Evolutionary conservation across 2,113 vertebrate genomes (phyloP).

Genomic region (Cololabis saira): DNA sequence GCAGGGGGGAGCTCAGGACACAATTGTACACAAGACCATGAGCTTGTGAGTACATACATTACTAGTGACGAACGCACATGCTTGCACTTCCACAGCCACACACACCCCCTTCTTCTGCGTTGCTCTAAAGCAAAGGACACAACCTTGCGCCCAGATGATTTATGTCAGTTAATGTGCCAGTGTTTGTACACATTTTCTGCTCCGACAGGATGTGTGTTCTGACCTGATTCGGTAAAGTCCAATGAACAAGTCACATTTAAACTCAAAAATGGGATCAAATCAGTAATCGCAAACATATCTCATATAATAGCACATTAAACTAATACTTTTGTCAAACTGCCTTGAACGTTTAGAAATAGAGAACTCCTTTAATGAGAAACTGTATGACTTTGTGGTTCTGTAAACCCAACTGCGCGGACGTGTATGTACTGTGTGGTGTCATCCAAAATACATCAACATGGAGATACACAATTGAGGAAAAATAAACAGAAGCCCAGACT

Average conservation of each 20-base stretch:
- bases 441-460: conserved; percentile 57
- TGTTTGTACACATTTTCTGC: conserved; percentile 65
- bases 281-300: conserved; percentile 28
- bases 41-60: conserved; percentile 50
- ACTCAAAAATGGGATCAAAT: conserved; percentile 40
- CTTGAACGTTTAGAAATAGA: conserved; percentile 12
- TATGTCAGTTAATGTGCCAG: conserved; percentile 62
- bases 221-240: conserved; percentile 51
- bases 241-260: conserved; percentile 42
- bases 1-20: conserved; percentile 40
- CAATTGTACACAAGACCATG: conserved; percentile 32
- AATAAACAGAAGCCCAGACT: conserved; percentile 60
- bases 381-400: conserved; percentile 18
- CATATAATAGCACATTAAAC: conserved; percentile 14
- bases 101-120: conserved; percentile 11
- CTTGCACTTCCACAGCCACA: conserved; percentile 14
- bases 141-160: conserved; percentile 67
- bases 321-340: conserved; percentile 6
- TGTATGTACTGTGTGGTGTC: conserved; percentile 17
- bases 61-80: conserved; percentile 22
- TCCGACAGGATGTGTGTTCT: conserved; percentile 41
- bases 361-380: conserved; percentile 31
- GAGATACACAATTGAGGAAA: conserved; percentile 50
- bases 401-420: conserved; percentile 3
- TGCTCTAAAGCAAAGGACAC: conserved; percentile 67